These are phyloP conservation scores for Drosophila carrolli DNA, from an alignment of 1,140 invertebrate genomes.

Conservation along the genomic window DNA sequence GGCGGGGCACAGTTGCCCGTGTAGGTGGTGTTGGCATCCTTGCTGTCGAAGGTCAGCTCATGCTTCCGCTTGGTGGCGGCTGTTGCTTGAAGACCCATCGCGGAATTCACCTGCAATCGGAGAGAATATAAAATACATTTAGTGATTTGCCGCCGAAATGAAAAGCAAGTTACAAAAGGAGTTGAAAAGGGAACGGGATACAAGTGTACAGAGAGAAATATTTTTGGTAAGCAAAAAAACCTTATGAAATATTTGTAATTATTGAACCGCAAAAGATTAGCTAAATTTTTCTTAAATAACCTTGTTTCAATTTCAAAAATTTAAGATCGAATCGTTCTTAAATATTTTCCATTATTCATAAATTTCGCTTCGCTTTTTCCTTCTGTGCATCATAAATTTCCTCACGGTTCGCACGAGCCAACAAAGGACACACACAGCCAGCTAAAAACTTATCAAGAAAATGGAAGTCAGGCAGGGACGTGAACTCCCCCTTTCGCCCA, in stretches of 20 bases:
- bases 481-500: constrained; percentile 36
- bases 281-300: not conserved
- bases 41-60: constrained; percentile 84
- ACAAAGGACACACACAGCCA: constrained; percentile 45
- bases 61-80: constrained; percentile 89
- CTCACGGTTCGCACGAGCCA: constrained; percentile 42
- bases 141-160: constrained; percentile 45
- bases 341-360: not conserved
- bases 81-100: constrained; percentile 91
- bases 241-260: not conserved
- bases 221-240: no score
- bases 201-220: not conserved
- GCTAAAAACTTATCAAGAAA: constrained; percentile 77
- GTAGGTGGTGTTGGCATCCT: constrained; percentile 80
- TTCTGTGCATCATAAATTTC: constrained; percentile 44
- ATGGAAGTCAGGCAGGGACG: constrained; percentile 67
- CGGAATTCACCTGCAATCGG: constrained; percentile 89
- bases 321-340: not conserved
- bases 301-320: not conserved
- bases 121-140: constrained; percentile 43
- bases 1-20: constrained; percentile 80
- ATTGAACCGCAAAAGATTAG: no score
- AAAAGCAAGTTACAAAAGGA: not conserved
- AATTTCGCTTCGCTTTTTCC: constrained; percentile 2
- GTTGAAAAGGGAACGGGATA: not conserved